phyloP scores from a whole-genome alignment of 2,888 invertebrate genomes.

The Eucera pruinosa region DNA sequence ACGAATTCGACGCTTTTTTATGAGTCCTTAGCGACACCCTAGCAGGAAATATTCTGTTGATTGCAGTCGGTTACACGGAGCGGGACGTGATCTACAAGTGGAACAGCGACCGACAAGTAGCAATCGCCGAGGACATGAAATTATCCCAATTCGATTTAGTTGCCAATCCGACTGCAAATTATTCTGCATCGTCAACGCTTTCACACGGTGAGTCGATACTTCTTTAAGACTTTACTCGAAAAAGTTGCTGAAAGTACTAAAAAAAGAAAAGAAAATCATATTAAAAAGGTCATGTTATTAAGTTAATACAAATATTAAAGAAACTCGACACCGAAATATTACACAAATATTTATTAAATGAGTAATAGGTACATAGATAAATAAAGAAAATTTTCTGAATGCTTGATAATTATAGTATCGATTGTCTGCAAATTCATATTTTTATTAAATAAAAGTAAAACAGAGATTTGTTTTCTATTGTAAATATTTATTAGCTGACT shows the following conservation, averaged over 20 bases:
- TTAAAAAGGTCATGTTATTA: too few relatives aligned
- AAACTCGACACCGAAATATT: too few relatives aligned
- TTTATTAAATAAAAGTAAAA: too few relatives aligned
- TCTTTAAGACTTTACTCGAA: neutral
- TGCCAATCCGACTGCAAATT: constrained; percentile 89
- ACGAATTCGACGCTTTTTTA: constrained; percentile 16
- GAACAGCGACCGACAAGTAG: constrained; percentile 90
- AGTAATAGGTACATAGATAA: too few relatives aligned
- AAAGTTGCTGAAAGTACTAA: neutral
- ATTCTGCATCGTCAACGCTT: constrained; percentile 83
- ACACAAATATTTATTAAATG: too few relatives aligned
- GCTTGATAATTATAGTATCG: too few relatives aligned
- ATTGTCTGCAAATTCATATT: too few relatives aligned
- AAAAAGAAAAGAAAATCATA: too few relatives aligned
- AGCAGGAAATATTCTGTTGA: constrained; percentile 60
- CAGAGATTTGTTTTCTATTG: too few relatives aligned
- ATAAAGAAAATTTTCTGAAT: too few relatives aligned
- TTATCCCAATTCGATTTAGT: constrained; percentile 93
- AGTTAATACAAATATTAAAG: too few relatives aligned
- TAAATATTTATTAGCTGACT: too few relatives aligned
- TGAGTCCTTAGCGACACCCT: neutral
- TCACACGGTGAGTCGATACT: constrained; percentile 75
- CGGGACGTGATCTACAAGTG: constrained; percentile 90
- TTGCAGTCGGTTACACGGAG: constrained; percentile 89
- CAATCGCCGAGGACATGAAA: constrained; percentile 92